Base-by-base conservation (phyloP, 2,797 vertebrate species). In the Pristis pectinata region DNA sequence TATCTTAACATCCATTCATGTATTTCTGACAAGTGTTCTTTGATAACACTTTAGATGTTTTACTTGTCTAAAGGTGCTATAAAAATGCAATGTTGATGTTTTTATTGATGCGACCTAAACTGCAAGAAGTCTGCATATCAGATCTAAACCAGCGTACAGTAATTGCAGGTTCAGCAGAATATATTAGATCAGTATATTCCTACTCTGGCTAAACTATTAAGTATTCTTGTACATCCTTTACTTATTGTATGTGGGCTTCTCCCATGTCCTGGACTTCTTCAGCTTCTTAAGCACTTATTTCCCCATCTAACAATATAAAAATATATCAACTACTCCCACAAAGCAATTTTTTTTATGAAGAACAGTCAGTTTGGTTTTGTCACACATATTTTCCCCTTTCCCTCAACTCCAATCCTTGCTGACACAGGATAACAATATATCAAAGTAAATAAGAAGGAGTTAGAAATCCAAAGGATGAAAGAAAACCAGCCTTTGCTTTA, bases 391-490 rank as follows among this genome's bases (percentile, higher is more conserved):
- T 61, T 91, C n/a, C 61, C 67, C 70, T 76, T 74, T 94, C 70
- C 30, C 70, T 94, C 44, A 56, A 41, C 87, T 91, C 70, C 92
- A 94, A 19, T 19, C 70, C 30, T 94, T 15, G 15, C 92, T 94
- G 92, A 30, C 72, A 76, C 67, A 53, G 70, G 41, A 44, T 44
- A n/a, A 49, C 92, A 72, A 53, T 53, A 76, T 94, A 76, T 94
- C 72, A 76, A 72, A 94, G 92, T 19, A 94, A 53, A 74, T 44
- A 72, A 41, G 41, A 74, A 53, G 92, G 70, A 76, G 92, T 93
- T 93, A 34, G 30, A 74, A 93, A 72, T 74, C 67, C 61, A 93
- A 53, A 93, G 44, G 92, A 76, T 76, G 64, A 94, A 94, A 94
- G 67, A 61, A 91, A 91, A 94, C 13, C 22, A 49, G 49, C 92